Conservation (phyloP, 2,113 vertebrate species). For the Aramus guarauna region DNA sequence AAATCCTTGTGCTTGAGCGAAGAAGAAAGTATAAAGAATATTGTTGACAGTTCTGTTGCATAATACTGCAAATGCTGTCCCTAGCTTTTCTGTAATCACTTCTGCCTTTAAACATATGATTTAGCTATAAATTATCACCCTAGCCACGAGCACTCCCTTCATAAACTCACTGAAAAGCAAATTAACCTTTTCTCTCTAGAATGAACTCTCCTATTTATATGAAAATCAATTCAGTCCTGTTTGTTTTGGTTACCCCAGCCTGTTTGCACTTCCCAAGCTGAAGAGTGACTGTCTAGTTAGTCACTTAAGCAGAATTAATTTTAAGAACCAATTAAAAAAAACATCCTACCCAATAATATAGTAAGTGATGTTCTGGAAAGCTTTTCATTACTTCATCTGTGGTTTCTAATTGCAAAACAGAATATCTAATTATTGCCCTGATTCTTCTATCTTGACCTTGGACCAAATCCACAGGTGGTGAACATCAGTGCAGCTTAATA, state of each 20-base stretch:
- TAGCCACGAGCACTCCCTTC: conserved; percentile 53
- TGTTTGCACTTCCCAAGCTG: conserved; percentile 51
- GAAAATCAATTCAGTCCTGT: conserved; percentile 68
- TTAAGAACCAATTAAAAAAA: conserved; percentile 63
- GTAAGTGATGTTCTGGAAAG: conserved; percentile 55
- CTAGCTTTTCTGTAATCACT: conserved; percentile 60
- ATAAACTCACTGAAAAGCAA: conserved; percentile 72
- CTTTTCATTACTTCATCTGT: conserved; percentile 19
- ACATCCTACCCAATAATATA: neutral
- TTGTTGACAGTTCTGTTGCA: neutral
- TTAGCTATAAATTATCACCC: conserved; percentile 68
- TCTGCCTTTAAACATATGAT: conserved; percentile 70
- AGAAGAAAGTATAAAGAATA: conserved; percentile 33
- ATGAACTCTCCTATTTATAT: conserved; percentile 71
- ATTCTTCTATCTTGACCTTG: neutral
- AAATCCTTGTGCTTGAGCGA: conserved; percentile 22
- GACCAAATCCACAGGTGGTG: neutral
- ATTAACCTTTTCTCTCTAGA: conserved; percentile 75
- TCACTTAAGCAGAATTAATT: conserved; percentile 64
- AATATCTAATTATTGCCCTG: neutral
- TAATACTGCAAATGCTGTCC: conserved; percentile 19
- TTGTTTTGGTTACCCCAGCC: conserved; percentile 46
- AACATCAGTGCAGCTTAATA: neutral
- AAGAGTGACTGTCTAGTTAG: conserved; percentile 48
- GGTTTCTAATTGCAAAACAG: conserved; percentile 11